Evolutionary conservation across 1,140 invertebrate genomes (phyloP), one percentile per base, ranked within the genome.

Genomic region (Philotrypesis tridentata): DNA sequence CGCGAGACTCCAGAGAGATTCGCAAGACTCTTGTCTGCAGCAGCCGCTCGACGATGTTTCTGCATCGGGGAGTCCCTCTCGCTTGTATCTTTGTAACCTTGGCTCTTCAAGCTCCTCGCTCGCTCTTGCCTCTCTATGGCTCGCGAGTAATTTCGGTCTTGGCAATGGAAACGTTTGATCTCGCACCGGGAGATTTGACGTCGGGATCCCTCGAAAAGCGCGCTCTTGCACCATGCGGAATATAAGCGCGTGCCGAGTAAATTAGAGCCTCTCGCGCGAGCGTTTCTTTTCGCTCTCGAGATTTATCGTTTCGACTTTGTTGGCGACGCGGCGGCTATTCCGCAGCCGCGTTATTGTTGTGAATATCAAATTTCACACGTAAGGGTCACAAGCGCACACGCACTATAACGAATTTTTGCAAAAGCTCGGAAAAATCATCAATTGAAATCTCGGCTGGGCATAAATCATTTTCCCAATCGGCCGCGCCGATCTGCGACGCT

Each of bases 1-100:
- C 63, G 71, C 40, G 29, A 55, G 25, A 25, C 27, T 78, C 63
- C 25, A 55, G 75, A 65, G 75, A 75, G 48, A 25, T 61, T 27
- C 48, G 9, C 43, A 31, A 75, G 60, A 2, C 31, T 75, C 73
- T 23, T 21, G 60, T 75, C 31, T 31, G 17, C 48, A 5, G 0
- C 17, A 55, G 48, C 17, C n/a, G 21, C 33, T 37, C 17, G 48
- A 17, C 6, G 5, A 55, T 55, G 48, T n/a, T 55, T 55, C 21
- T 55, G 43, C 43, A 14, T 48, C 17, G 43, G 43, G 17, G 17
- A 48, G 43, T 48, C 14, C 1, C 17, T 37, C 9, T n/a, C n/a
- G n/a, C n/a, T 21, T 23, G 21, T 67, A 23, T 27, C 21, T 43
- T 21, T 40, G 23, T 43, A 0, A 23, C 61, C 8, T 11, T 25